Evolutionary conservation across 2,888 invertebrate genomes (phyloP), one percentile per base, ranked within the genome.

Genomic region (Folsomia candida): DNA sequence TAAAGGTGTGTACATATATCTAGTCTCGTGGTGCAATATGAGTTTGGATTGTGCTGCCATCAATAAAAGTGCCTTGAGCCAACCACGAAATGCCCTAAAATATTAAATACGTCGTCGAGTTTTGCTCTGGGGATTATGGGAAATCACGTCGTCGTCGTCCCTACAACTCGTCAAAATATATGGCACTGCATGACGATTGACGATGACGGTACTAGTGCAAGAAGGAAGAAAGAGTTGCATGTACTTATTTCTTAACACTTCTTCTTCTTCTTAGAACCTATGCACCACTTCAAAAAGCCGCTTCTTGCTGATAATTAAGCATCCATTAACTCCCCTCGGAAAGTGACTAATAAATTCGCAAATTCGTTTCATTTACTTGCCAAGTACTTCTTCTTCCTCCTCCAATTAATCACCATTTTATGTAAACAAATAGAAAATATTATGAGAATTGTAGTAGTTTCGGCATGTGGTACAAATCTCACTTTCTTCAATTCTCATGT

Each of bases 41-140:
- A 22, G 25, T 20, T 26, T 60, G 20, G 24, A 64, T 65, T 69
- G 69, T 67, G 72, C 18, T 54, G 54, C 18, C 6, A 20, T 54
- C 11, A 22, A 54, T 54, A 20, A 20, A 69, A 37, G 61, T 67
- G 69, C 69, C 72, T 69, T 69, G 6, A 20, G 69, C 69, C 69
- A 64, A 73, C 65, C 73, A 73, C 73, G 73, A 47, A 27, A 20
- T 64, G 73, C 64, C 70, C 70, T 47, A 59, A 67, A 73, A 69
- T 58, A 68, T 68, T 68, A 71, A 71, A 68, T 65, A 63, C 57
- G 67, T 22, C 1, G 57, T 51, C n/a, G 62, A 58, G 18, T 68
- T 59, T 27, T 27, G 54, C 24, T 1, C 24, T n/a, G n/a, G n/a
- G n/a, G n/a, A n/a, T n/a, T n/a, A n/a, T n/a, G n/a, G n/a, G n/a